Evolutionary conservation across 2,797 vertebrate species (phyloP).

Genomic region (Cryptoprocta ferox): DNA sequence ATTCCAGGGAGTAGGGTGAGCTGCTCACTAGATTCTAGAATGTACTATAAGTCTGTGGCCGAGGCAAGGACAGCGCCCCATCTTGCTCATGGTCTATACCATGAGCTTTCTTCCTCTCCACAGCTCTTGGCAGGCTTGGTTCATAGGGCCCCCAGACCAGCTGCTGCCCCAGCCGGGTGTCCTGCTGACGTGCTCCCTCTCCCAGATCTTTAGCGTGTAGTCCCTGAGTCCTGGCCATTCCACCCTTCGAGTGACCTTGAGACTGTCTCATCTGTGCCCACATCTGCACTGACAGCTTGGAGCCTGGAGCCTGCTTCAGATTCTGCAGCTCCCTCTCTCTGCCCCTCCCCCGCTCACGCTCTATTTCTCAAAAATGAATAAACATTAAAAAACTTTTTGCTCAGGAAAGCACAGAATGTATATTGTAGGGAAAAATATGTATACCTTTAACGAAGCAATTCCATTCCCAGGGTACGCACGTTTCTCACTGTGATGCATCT

Average conservation of each 20-base stretch:
- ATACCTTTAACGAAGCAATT: neutral
- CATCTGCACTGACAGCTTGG: too few relatives aligned
- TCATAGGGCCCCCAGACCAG: neutral
- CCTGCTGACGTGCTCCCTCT: neutral
- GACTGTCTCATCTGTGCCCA: neutral
- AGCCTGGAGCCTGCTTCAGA: too few relatives aligned
- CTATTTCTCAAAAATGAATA: too few relatives aligned
- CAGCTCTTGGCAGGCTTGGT: neutral
- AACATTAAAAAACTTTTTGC: too few relatives aligned
- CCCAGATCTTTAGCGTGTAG: neutral
- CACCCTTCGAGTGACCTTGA: fast-evolving
- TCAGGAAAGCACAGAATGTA: neutral
- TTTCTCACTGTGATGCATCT: neutral
- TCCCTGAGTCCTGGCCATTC: neutral
- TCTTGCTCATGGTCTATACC: neutral
- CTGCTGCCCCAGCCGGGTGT: neutral
- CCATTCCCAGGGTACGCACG: neutral
- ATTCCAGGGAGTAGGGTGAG: neutral
- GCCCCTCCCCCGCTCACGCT: too few relatives aligned
- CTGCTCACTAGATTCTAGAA: neutral
- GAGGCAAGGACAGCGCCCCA: neutral
- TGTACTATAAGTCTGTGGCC: neutral
- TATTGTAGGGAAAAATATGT: neutral
- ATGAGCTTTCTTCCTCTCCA: neutral
- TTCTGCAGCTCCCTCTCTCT: too few relatives aligned